phyloP scores from a whole-genome alignment of 2,797 vertebrate genomes.

The Holocentrus rufus region DNA sequence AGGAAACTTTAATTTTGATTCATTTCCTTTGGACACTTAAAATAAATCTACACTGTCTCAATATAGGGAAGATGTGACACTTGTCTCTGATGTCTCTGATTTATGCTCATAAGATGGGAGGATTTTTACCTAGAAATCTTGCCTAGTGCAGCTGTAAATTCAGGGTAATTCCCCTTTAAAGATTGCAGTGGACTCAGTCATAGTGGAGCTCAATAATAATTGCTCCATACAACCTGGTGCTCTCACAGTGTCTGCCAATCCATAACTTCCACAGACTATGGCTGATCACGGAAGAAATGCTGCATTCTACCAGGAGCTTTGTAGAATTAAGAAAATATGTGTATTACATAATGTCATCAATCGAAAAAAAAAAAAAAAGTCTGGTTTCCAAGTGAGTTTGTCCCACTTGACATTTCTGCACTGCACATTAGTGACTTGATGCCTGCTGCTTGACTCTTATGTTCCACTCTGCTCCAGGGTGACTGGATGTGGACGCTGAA shows the following conservation, averaged over 20 bases:
- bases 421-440: constrained; percentile 52
- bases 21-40: too few relatives aligned
- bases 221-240: constrained; percentile 4
- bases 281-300: constrained; percentile 8
- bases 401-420: constrained; percentile 47
- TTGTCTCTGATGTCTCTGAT: too few relatives aligned
- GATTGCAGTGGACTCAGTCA: background rate
- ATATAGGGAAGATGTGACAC: too few relatives aligned
- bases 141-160: background rate
- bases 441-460: constrained; percentile 60
- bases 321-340: constrained; percentile 36
- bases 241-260: background rate
- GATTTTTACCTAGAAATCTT: too few relatives aligned
- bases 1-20: too few relatives aligned
- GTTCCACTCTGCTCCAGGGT: constrained; percentile 27
- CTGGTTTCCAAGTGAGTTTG: constrained; percentile 31
- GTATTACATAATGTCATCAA: constrained; percentile 43
- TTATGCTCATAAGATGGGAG: too few relatives aligned
- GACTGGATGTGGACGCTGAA: constrained; percentile 40
- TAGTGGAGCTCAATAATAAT: background rate
- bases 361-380: background rate
- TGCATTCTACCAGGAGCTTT: background rate
- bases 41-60: too few relatives aligned
- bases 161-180: too few relatives aligned
- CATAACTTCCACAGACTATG: background rate